Evolutionary conservation across 2,113 vertebrate genomes (phyloP).

Genomic region (Psittacus erithacus): DNA sequence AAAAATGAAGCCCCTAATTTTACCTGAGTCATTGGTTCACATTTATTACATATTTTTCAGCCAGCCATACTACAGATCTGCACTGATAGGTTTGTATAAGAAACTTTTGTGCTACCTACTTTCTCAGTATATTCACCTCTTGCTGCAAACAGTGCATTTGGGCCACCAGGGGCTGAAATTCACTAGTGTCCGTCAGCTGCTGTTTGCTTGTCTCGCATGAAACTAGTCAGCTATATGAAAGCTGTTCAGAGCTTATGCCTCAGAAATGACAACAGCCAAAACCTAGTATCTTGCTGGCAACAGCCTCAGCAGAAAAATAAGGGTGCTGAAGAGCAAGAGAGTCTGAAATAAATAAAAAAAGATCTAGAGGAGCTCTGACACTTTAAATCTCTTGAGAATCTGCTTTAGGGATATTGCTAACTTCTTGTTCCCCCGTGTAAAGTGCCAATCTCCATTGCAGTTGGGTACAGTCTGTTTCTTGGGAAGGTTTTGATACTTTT

Average conservation of each 20-base stretch:
- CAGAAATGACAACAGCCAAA: neutral
- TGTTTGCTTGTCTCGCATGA: neutral
- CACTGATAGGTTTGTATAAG: neutral
- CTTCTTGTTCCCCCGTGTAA: neutral
- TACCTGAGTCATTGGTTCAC: neutral
- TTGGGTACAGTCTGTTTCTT: neutral
- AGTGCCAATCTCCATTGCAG: rapidly evolving
- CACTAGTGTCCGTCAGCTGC: neutral
- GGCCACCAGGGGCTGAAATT: neutral
- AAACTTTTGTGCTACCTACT: neutral
- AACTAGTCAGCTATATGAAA: neutral
- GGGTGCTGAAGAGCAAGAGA: neutral
- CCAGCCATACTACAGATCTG: neutral
- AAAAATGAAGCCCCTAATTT: neutral
- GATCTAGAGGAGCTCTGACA: neutral
- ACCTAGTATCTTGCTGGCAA: neutral
- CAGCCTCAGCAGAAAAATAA: neutral
- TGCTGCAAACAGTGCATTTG: neutral
- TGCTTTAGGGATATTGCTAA: neutral
- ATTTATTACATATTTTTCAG: neutral
- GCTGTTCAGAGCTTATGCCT: neutral
- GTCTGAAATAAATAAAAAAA: neutral
- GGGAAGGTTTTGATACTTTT: neutral
- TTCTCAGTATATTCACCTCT: neutral
- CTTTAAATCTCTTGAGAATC: neutral